Evolutionary conservation across 2,113 vertebrate species (phyloP), one percentile per base, ranked within the genome.

Genomic region (Opisthocomus hoazin): DNA sequence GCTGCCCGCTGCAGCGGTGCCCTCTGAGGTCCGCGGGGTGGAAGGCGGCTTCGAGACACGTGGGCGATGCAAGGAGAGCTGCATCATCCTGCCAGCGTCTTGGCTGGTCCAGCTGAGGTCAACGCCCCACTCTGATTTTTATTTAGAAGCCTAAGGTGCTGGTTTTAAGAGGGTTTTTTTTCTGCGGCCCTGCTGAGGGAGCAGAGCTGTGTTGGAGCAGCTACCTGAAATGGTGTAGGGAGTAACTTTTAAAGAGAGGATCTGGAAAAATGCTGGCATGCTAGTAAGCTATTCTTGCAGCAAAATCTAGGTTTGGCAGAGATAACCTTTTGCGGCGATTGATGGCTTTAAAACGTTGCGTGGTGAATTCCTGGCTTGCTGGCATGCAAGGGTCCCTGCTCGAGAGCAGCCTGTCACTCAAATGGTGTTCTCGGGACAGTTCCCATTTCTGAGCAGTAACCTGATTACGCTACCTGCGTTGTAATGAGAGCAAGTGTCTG

Each of bases 401-500:
- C 23, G 6, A 60, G 20, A 82, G 54, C 26, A 68, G 48, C 0
- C 2, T 57, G 36, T 78, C 3, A 3, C 81, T 94, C 90, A 71
- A 22, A n/a, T 27, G 4, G 71, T 87, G 76, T 69, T 93, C 65
- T 93, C 2, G 0, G 77, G 77, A 73, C 89, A 46, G 64, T 76
- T 94, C 77, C 77, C 57, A 24, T 93, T 96, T 90, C 73, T 92
- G 80, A 87, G 54, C 50, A 76, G 90, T 93, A 94, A 95, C 79
- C 90, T n/a, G 76, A 87, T 95, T 91, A 89, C 0, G 14, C 65
- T 96, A 96, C 96, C 95, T 96, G 95, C 22, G 11, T 87, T 89
- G 81, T 94, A 95, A 87, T 73, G 84, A 66, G 89, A 96, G 77
- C 87, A 94, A 96, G 91, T 87, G 94, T 91, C 78, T 94, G 76